Evolutionary conservation across 2,797 vertebrate species (phyloP).

Genomic region (Carapus acus): DNA sequence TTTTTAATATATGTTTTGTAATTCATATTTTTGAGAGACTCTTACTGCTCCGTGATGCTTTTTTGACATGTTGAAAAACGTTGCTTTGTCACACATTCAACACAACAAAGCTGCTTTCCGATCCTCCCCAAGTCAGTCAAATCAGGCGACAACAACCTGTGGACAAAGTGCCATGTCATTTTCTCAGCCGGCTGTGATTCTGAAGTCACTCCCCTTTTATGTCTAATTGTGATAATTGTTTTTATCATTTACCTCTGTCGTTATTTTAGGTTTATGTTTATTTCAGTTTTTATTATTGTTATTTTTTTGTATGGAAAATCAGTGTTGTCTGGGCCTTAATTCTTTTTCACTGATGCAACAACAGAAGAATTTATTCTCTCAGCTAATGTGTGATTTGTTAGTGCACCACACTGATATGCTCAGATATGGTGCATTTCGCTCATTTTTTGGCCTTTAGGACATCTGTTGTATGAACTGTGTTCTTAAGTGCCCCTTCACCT

Average conservation of each 20-base stretch:
- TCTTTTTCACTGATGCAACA: slow-evolving; percentile 42
- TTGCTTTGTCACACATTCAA: slow-evolving; percentile 29
- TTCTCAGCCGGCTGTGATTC: slow-evolving; percentile 55
- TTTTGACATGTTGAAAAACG: slow-evolving; percentile 17
- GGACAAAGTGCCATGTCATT: slow-evolving; percentile 36
- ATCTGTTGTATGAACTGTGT: too few relatives aligned
- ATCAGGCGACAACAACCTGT: slow-evolving; percentile 43
- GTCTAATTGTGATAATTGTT: slow-evolving; percentile 59
- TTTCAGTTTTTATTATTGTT: slow-evolving; percentile 37
- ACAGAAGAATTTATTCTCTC: slow-evolving; percentile 35
- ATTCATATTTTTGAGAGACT: slow-evolving; percentile 38
- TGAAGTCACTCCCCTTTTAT: slow-evolving; percentile 36
- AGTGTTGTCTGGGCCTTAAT: slow-evolving; percentile 40
- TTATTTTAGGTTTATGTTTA: slow-evolving; percentile 45
- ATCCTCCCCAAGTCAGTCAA: slow-evolving; percentile 39
- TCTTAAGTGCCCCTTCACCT: too few relatives aligned
- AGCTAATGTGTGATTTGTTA: slow-evolving; percentile 41
- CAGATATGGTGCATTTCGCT: too few relatives aligned
- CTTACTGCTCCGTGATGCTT: slow-evolving; percentile 29
- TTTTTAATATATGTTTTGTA: slow-evolving; percentile 17
- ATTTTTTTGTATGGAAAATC: slow-evolving; percentile 44
- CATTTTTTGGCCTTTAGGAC: too few relatives aligned
- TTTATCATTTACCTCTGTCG: slow-evolving; percentile 40
- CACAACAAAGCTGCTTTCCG: slow-evolving; percentile 59
- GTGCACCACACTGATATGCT: too few relatives aligned